phyloP scores from a whole-genome alignment of 2,113 vertebrate genomes.

The Eudorcas thomsonii region DNA sequence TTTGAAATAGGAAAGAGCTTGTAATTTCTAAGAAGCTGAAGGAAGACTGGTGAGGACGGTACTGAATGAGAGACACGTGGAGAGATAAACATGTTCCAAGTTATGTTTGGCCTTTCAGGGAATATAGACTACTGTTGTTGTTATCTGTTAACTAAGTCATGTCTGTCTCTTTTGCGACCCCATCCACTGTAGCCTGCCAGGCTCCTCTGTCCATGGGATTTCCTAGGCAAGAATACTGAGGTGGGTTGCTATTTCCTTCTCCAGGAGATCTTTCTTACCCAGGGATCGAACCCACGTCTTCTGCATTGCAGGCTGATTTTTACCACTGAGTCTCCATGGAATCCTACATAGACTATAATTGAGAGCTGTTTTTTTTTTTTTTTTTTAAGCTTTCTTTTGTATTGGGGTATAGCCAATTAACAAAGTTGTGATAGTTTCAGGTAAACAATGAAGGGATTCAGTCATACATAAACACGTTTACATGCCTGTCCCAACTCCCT shows the following conservation, averaged over 20 bases:
- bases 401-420: not conserved
- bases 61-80: not conserved
- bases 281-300: rapidly evolving
- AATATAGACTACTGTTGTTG: not conserved
- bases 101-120: not conserved
- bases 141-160: not conserved
- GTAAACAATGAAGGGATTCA: not conserved
- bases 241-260: not conserved
- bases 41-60: not conserved
- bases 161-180: not conserved
- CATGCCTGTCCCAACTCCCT: not conserved
- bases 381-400: not conserved
- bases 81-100: not conserved
- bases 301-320: not conserved
- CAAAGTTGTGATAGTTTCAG: not conserved
- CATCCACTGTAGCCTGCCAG: not conserved
- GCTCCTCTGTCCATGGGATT: not conserved
- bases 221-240: not conserved
- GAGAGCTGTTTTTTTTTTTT: not conserved
- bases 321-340: not conserved
- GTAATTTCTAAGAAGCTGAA: not conserved
- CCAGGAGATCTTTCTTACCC: not conserved
- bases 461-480: not conserved
- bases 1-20: not conserved
- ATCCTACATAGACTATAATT: not conserved